These are phyloP conservation scores for Empis livida DNA, from an alignment of 2,888 invertebrate species.

Conservation along the genomic window DNA sequence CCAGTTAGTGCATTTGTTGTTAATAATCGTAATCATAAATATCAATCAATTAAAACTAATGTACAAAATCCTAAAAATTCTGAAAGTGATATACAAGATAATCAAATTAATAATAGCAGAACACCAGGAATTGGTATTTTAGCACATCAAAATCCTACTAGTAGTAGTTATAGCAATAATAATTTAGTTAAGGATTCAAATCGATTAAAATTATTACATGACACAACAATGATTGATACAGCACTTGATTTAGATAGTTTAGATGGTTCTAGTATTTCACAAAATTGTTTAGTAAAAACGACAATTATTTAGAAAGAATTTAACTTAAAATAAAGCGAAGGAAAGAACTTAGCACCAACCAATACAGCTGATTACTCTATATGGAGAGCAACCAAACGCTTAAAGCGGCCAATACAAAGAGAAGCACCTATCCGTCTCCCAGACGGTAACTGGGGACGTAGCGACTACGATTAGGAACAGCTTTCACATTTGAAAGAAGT, in stretches of 20 bases:
- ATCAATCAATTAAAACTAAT: conserved; percentile 2
- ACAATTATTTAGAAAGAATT: conserved; percentile 22
- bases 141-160: background rate
- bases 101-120: conserved; percentile 5
- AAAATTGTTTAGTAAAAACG: conserved; percentile 50
- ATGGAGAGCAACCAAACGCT: too few species aligned
- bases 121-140: background rate
- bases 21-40: conserved; percentile 14
- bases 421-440: too few species aligned
- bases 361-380: too few species aligned
- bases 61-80: background rate
- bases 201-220: conserved; percentile 63
- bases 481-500: too few species aligned
- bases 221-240: conserved; percentile 84
- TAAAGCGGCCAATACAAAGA: too few species aligned
- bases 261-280: conserved; percentile 59
- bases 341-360: too few species aligned
- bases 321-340: too few species aligned
- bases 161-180: background rate
- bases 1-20: conserved; percentile 32
- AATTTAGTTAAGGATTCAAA: conserved; percentile 34
- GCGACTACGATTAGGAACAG: too few species aligned
- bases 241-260: conserved; percentile 78
- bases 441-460: too few species aligned
- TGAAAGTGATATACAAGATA: conserved; percentile 7